Conservation (phyloP, 1,140 invertebrate species). For the Trachymyrmex septentrionalis region DNA sequence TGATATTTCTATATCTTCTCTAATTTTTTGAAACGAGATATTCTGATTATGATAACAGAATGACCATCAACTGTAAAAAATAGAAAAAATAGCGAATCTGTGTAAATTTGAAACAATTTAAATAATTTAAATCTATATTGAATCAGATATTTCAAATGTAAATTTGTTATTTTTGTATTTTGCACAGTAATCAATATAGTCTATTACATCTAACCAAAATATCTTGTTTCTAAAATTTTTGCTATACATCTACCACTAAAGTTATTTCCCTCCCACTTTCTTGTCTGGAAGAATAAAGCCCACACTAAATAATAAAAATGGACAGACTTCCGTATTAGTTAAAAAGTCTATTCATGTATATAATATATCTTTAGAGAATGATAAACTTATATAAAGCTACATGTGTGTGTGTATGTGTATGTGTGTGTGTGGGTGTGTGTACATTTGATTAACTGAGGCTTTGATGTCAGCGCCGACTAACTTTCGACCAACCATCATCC, state of each 20-base stretch:
- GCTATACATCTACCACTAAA: neutral
- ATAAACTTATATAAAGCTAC: conserved; percentile 57
- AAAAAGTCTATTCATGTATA: conserved; percentile 66
- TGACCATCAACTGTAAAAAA: neutral
- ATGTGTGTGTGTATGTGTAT: neutral
- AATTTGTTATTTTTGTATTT: conserved; percentile 40
- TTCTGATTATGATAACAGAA: neutral
- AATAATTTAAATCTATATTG: conserved; percentile 14
- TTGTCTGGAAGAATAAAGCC: conserved; percentile 62
- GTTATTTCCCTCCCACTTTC: conserved; percentile 17
- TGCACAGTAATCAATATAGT: conserved; percentile 42
- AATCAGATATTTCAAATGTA: conserved; percentile 4
- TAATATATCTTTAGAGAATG: conserved; percentile 61
- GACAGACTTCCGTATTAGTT: conserved; percentile 53
- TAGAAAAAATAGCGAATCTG: neutral
- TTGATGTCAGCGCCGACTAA: conserved; percentile 75
- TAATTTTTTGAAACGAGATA: conserved; percentile 32
- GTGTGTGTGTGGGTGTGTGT: no score
- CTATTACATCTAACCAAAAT: neutral
- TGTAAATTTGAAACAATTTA: neutral
- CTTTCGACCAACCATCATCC: conserved; percentile 82
- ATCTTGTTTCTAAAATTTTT: neutral
- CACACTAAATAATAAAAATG: conserved; percentile 65
- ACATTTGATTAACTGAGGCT: conserved; percentile 17
- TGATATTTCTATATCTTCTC: conserved; percentile 50